Conservation (phyloP, 2,797 vertebrate genomes). For the Chaenodraco wilsoni region DNA sequence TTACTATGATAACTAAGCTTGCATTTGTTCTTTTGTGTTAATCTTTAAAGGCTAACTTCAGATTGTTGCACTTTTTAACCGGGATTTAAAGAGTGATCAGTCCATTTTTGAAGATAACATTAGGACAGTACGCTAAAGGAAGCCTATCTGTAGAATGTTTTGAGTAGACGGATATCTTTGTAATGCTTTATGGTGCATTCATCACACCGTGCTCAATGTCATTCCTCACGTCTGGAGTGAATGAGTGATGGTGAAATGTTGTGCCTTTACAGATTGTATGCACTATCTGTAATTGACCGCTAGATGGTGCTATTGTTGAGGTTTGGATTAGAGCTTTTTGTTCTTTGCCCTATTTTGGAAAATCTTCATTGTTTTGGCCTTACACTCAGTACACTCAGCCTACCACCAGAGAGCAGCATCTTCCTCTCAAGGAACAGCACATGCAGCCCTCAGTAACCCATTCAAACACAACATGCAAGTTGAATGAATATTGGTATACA, state of each 20-base stretch:
- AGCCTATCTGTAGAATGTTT: not conserved
- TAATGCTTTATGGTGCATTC: not conserved
- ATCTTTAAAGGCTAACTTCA: not conserved
- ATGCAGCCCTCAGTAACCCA: not conserved
- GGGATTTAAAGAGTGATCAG: no score
- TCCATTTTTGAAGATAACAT: not conserved
- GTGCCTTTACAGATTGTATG: not conserved
- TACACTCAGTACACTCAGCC: rapidly evolving
- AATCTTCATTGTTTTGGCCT: not conserved
- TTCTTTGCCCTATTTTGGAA: not conserved
- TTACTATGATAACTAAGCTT: not conserved
- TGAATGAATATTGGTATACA: not conserved
- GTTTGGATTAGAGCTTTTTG: not conserved
- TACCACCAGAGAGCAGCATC: conserved; percentile 36
- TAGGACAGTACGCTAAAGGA: no score
- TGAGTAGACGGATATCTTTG: not conserved
- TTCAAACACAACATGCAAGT: not conserved
- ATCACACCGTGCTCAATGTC: not conserved
- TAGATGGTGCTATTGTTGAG: conserved; percentile 20
- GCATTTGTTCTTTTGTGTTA: not conserved
- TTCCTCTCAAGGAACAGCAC: not conserved
- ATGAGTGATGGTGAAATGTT: not conserved
- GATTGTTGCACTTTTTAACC: not conserved
- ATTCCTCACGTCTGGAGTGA: not conserved
- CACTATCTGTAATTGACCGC: not conserved